Base-by-base conservation (phyloP, 2,113 vertebrate species). In the Trematomus loennbergii region DNA sequence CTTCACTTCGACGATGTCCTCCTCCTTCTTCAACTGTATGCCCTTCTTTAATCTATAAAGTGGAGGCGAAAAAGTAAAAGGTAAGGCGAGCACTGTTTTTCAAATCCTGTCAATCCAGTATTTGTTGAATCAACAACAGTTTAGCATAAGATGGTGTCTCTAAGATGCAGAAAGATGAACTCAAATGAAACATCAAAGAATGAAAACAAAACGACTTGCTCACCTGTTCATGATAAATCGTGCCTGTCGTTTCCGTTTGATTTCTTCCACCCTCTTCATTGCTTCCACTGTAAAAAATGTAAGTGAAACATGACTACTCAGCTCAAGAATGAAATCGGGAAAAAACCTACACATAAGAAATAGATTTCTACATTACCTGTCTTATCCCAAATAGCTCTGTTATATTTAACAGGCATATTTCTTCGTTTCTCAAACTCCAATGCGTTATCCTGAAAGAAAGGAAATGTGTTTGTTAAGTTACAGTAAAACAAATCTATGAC, bases 401-500 rank as follows among this genome's bases (percentile, higher is more conserved):
- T 96, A 87, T 99, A 99, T 93, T 99, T 99, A 70, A 99, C 89
- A 60, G 98, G 98, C 40, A 96, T 95, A 16, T 97, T 98, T 94
- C 98, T 95, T 75, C 98, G 96, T 90, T 99, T 99, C 90, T 99
- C 98, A 86, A 99, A 99, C 91, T 99, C 98, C 90, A 99, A 95
- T 3, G 96, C 91, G 85, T 99, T 99, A 93, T 99, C 98, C 98
- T 99, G 66, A 11, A 86, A 80, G 48, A 82, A 12, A 77, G 9
- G 12, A 16, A 4, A 6, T 63, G 45, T 61, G 2, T 16, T 55
- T 10, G 7, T 29, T 79, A 16, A 69, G 49, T 9, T 13, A 60
- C 20, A 64, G 25, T 22, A 58, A 62, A 52, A 60, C 9, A 45
- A 58, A 62, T 4, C 0, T 36, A 29, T 0, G 0, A 46, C 16